Conservation (phyloP, 2,113 vertebrate genomes). For the Muscicapa adusta region DNA sequence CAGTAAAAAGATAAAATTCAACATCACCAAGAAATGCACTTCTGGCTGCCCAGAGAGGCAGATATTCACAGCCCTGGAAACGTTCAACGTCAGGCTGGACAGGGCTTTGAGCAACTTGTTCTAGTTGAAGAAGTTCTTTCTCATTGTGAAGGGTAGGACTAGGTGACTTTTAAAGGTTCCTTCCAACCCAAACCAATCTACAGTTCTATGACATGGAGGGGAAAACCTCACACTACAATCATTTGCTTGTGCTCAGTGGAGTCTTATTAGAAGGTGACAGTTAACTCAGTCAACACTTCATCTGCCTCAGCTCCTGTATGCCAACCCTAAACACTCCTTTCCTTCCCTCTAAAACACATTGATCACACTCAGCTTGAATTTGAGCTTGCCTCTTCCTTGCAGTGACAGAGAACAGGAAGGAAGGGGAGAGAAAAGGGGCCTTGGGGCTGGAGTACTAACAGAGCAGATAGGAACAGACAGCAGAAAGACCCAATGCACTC, state of each 20-base stretch:
- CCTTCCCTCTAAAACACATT: not conserved
- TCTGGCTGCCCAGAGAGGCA: not conserved
- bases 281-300: not conserved
- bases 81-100: not conserved
- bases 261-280: not conserved
- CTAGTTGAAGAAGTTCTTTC: not conserved
- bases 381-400: conserved; percentile 4
- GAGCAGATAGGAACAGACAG: conserved; percentile 15
- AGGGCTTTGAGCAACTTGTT: not conserved
- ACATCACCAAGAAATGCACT: not conserved
- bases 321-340: not conserved
- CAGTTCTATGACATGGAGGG: not conserved
- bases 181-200: not conserved
- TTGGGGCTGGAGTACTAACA: not conserved
- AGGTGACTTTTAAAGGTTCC: not conserved
- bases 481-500: not conserved
- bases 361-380: conserved; percentile 26
- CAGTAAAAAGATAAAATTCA: not conserved
- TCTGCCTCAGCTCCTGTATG: not conserved
- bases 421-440: conserved; percentile 18
- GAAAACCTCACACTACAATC: not conserved
- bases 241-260: not conserved
- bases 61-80: not conserved
- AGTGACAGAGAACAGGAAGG: conserved; percentile 50
- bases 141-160: not conserved